Percentiles rank a stretch among this genome's conserved stretches.
Evolutionary conservation across 2,797 vertebrate species (phyloP).

Genomic region (Microchirus variegatus): DNA sequence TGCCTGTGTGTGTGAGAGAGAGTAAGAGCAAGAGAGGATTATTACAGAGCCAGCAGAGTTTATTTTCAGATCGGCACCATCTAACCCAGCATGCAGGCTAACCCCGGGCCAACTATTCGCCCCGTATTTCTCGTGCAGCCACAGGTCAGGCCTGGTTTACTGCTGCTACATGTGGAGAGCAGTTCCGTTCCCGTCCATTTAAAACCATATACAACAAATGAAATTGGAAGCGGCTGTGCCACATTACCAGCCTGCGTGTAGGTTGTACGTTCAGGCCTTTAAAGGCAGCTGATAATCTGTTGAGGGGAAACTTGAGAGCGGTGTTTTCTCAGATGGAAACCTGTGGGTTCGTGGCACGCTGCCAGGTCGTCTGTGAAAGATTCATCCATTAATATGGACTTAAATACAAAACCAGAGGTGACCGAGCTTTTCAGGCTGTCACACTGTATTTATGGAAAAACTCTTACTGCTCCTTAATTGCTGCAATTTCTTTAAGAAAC

Average conservation of each 20-base stretch:
- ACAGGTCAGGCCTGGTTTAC: slow-evolving; percentile 18
- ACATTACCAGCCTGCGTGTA: background rate
- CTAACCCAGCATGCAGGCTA: slow-evolving; percentile 3
- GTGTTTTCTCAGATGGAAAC: too few species aligned
- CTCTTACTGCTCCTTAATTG: too few species aligned
- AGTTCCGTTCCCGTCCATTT: background rate
- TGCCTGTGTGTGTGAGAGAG: slow-evolving; percentile 7
- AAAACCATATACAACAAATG: background rate
- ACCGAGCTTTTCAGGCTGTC: too few species aligned
- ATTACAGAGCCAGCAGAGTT: slow-evolving; percentile 36
- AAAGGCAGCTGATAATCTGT: too few species aligned
- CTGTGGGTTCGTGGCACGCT: too few species aligned
- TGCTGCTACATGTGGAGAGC: background rate
- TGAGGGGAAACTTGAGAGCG: too few species aligned
- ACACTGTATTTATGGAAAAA: too few species aligned
- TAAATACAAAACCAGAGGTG: too few species aligned
- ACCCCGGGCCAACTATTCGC: slow-evolving; percentile 3
- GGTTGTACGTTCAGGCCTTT: too few species aligned
- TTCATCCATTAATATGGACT: too few species aligned
- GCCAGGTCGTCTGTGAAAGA: too few species aligned
- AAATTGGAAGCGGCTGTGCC: background rate
- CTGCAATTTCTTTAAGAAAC: too few species aligned
- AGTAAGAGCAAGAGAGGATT: slow-evolving; percentile 33
- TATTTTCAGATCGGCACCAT: slow-evolving; percentile 45
- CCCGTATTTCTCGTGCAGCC: background rate